Evolutionary conservation across 2,888 invertebrate species (phyloP), one percentile per base, ranked within the genome.

Genomic region (Acanthosoma haemorrhoidale): DNA sequence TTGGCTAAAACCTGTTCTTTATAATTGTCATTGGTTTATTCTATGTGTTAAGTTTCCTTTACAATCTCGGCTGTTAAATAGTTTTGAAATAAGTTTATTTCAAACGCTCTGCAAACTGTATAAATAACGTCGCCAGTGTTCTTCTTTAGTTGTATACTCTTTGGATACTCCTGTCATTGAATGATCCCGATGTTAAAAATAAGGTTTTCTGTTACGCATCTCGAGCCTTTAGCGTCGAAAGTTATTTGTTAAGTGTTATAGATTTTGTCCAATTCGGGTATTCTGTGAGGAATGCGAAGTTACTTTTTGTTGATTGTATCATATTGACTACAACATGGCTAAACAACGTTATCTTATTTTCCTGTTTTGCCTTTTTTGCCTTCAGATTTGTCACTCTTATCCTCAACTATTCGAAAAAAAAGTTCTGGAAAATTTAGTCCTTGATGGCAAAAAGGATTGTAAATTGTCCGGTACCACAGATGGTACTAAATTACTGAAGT

Each of bases 71-170:
- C n/a, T n/a, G n/a, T n/a, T n/a, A n/a, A n/a, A n/a, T n/a, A n/a
- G n/a, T n/a, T n/a, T n/a, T n/a, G n/a, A n/a, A n/a, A n/a, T n/a
- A n/a, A n/a, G n/a, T n/a, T n/a, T n/a, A n/a, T n/a, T n/a, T n/a
- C n/a, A n/a, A n/a, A n/a, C n/a, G n/a, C n/a, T n/a, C n/a, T n/a
- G 81, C 11, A 86, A 79, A 76, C 90, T 81, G 0, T 79, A 78
- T 18, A 94, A 83, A 76, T 82, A 83, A 0, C 95, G 95, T 84
- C 96, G 96, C 72, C 96, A 91, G 84, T 96, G 96, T 31, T 96
- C 85, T 81, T 96, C 96, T 67, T 89, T 78, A 16, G 60, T 67
- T 9, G 25, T 32, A 6, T 36, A 21, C 71, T 69, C 36, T 61
- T 38, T 61, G 1, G 11, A 5, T 21, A 6, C n/a, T 25, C 25